Base-by-base conservation (phyloP, 2,888 invertebrate species). In the Epistrophella euchroma region DNA sequence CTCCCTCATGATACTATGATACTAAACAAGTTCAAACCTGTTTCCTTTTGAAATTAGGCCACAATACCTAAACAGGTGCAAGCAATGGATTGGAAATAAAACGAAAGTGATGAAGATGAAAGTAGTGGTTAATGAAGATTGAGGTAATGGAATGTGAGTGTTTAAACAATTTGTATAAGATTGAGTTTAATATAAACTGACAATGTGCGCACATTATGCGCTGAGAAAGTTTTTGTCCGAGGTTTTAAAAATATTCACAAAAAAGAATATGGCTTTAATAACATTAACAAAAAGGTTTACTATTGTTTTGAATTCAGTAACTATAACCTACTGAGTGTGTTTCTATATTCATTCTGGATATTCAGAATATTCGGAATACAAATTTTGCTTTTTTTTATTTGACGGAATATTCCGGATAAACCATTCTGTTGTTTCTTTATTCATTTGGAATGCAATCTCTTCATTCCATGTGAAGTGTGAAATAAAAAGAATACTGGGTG, bases 101-200 rank as follows among this genome's bases (percentile, higher is more conserved):
- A 85, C 80, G 84, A 85, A 85, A 85, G 80, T 80, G 84, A 80
- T 85, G 84, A 85, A 80, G 84, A 85, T 85, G 84, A 85, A 85
- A 85, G 84, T 73, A 47, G 77, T 73, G 45, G 73, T 75, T 60
- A 77, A 68, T 73, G 50, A 80, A 85, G 80, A 80, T 79, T 75
- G 56, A 75, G 68, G 72, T 76, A 76, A 72, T 85, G 80, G 80
- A 75, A 79, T 79, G 75, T 72, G 66, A 85, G 62, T 76, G 84
- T 68, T 76, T 50, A 58, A 66, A 75, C 58, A 84, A 55, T 80
- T 60, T 32, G 66, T 35, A 35, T 22, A 35, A 22, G 15, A 60
- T 60, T 40, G 64, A n/a, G n/a, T 28, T 22, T 72, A 75, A 40
- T 52, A 68, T 68, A 75, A 60, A 75, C 32, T 55, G 66, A 72